A percentile compares a stretch with the other conserved stretches of the same genome.
Conservation (phyloP, 2,797 vertebrate species). For the Hydrocynus forskahlii region DNA sequence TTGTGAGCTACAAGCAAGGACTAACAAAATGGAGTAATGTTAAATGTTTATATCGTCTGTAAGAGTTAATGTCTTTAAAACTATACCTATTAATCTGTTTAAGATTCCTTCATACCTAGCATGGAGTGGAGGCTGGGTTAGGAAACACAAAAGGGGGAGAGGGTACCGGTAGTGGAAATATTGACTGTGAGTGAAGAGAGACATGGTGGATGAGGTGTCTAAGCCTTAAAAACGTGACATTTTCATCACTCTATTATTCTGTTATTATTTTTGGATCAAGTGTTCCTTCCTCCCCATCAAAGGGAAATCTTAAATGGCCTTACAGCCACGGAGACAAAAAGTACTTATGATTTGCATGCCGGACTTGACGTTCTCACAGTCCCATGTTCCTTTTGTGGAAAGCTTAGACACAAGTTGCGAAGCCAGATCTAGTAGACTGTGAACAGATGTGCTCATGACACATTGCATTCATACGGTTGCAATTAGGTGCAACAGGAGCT, state of each 20-base stretch:
- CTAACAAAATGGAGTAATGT: no score
- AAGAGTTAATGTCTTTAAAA: no score
- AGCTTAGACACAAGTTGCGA: slow-evolving; percentile 37
- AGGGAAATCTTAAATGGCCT: neutral
- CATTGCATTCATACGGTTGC: slow-evolving; percentile 57
- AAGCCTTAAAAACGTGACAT: slow-evolving; percentile 26
- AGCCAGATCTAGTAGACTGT: slow-evolving; percentile 17
- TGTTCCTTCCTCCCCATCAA: neutral
- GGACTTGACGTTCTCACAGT: neutral
- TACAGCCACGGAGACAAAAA: slow-evolving; percentile 11
- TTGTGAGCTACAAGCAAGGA: no score
- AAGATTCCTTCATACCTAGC: no score
- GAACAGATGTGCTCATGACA: slow-evolving; percentile 54
- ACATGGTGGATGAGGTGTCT: neutral
- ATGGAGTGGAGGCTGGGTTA: no score
- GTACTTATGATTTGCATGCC: neutral
- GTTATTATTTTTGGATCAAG: slow-evolving; percentile 35
- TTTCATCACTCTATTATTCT: slow-evolving; percentile 29
- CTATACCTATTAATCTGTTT: no score
- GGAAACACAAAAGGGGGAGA: no score
- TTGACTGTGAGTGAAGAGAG: slow-evolving; percentile 12
- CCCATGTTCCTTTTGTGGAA: neutral
- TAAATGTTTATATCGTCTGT: no score
- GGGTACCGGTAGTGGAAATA: neutral
- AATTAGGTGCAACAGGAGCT: slow-evolving; percentile 61